Evolutionary conservation across 1,140 invertebrate genomes (phyloP).

Genomic region (Zaprionus capensis): DNA sequence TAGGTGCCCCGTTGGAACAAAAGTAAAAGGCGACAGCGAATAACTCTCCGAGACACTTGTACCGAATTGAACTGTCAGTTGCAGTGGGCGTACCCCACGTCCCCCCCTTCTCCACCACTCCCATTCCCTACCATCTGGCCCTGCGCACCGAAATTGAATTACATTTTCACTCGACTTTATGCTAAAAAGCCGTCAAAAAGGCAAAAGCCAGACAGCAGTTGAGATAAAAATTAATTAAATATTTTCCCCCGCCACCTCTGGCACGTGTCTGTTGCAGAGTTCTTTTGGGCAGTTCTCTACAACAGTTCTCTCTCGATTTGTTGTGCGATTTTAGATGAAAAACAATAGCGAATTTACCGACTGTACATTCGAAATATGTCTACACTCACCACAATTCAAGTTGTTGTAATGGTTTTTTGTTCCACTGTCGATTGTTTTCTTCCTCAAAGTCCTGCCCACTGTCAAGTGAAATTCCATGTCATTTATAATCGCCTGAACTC

Average conservation of each 20-base stretch:
- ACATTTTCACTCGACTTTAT: constrained; percentile 75
- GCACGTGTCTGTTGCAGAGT: constrained; percentile 13
- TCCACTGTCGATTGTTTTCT: constrained; percentile 22
- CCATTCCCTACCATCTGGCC: not conserved
- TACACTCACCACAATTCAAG: not conserved
- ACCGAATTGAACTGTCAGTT: constrained; percentile 76
- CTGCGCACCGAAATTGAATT: constrained; percentile 68
- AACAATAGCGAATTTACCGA: not conserved
- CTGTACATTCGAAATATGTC: not conserved
- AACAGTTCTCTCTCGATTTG: not conserved
- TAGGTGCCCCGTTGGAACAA: constrained; percentile 57
- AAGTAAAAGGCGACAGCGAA: constrained; percentile 62
- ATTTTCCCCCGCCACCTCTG: not conserved
- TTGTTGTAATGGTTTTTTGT: not conserved
- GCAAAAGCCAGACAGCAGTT: constrained; percentile 37
- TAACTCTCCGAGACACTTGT: constrained; percentile 69
- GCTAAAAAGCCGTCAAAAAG: constrained; percentile 60
- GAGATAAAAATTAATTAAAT: constrained; percentile 77
- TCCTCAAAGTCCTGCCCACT: constrained; percentile 37
- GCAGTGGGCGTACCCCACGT: constrained; percentile 30
- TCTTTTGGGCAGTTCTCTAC: constrained; percentile 1
- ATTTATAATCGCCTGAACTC: constrained; percentile 75
- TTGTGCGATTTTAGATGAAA: not conserved
- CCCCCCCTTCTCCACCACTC: not conserved
- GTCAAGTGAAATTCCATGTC: constrained; percentile 46